Conservation (phyloP, 2,113 vertebrate species). For the Dryoscopus gambensis region DNA sequence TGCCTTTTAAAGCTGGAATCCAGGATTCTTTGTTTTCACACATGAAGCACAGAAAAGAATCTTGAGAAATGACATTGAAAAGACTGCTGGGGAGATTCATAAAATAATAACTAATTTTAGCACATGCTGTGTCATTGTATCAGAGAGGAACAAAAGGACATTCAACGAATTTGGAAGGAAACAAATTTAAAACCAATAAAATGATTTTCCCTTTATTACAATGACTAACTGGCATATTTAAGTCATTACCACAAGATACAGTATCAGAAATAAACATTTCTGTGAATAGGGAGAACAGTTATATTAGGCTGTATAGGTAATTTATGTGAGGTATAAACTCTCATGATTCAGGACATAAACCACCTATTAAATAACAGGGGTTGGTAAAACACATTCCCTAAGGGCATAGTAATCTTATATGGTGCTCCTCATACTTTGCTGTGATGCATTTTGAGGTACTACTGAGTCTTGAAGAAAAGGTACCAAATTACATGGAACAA, state of each 20-base stretch:
- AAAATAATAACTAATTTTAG: conserved; percentile 8
- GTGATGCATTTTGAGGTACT: background rate
- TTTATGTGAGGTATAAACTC: conserved; percentile 13
- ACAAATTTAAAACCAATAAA: conserved; percentile 16
- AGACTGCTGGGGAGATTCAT: background rate
- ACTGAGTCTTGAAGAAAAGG: background rate
- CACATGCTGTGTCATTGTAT: background rate
- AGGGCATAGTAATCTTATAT: background rate
- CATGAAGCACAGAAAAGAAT: background rate
- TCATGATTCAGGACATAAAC: background rate
- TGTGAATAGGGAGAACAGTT: conserved; percentile 17
- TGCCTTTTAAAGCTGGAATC: background rate
- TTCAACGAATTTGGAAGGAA: background rate
- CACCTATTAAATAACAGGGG: background rate
- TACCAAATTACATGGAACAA: background rate
- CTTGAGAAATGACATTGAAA: background rate
- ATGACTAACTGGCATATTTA: background rate
- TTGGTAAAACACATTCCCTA: background rate
- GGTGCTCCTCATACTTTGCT: background rate
- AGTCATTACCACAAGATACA: background rate
- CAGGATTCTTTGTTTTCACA: background rate
- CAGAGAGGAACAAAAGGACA: background rate
- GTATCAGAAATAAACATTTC: conserved; percentile 18
- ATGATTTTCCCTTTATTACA: background rate
- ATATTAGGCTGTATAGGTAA: background rate